Conservation (phyloP, 2,888 invertebrate genomes). For the Graphium colonna region DNA sequence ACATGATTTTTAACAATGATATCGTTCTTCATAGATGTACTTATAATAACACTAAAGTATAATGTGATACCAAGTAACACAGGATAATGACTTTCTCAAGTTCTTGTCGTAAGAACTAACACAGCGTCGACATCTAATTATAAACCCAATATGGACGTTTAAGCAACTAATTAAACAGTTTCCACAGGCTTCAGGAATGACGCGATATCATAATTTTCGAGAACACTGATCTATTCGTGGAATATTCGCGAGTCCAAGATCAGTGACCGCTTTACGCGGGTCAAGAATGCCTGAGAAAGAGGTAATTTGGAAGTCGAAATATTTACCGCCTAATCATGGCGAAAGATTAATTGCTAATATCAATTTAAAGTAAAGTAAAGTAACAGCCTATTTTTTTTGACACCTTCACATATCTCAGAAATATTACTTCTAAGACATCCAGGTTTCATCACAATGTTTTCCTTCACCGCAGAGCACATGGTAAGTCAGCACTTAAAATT, state of each 20-base stretch:
- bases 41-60: no score
- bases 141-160: constrained; percentile 52
- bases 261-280: constrained; percentile 2
- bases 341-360: no score
- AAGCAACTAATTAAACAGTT: constrained; percentile 48
- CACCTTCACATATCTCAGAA: no score
- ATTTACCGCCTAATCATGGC: no score
- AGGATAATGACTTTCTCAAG: background rate
- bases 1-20: no score
- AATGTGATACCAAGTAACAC: background rate
- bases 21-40: background rate
- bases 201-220: constrained; percentile 35
- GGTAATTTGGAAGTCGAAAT: background rate
- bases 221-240: constrained; percentile 24
- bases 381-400: no score
- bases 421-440: no score
- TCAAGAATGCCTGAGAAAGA: background rate
- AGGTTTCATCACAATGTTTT: no score
- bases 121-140: constrained; percentile 44
- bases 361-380: no score
- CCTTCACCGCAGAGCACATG: no score
- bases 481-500: no score
- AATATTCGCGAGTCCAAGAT: background rate
- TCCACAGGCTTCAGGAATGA: constrained; percentile 23
- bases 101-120: background rate